Base-by-base conservation (phyloP, 2,113 vertebrate species). In the Sigmodon hispidus region DNA sequence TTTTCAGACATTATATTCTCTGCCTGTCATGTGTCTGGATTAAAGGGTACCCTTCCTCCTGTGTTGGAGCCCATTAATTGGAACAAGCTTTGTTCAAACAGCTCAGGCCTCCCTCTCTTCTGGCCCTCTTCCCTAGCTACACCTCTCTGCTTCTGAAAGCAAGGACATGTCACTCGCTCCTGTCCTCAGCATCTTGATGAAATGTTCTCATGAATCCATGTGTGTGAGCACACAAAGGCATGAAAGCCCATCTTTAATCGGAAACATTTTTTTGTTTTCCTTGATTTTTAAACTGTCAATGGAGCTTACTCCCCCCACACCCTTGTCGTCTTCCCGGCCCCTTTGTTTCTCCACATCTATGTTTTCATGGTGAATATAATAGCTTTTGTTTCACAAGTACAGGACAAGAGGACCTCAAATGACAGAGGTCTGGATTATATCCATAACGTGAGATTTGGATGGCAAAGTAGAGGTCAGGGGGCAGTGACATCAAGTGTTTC, bases 321-420 rank as follows among this genome's bases (percentile, higher is more conserved):
- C 84, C 95, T 98, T 96, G 97, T 89, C 97, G 96, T 89, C 92
- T 76, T 97, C 96, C 70, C 73, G 96, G 96, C 59, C 9, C 97
- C 96, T 98, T 98, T 98, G 96, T 98, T 97, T 98, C 95, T 97
- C 95, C 48, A 1, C 94, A 95, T 95, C 96, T 89, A 31, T 81
- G 97, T 97, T 98, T 98, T 98, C 98, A 98, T 89, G 96, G 95
- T n/a, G n/a, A 96, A 89, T 79, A 98, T 97, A 99, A 98, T 98
- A 98, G 98, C 97, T 98, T 98, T 99, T 98, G 98, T 98, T 98
- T 99, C 98, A 98, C 98, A 98, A 98, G 98, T 97, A 93, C 95
- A 97, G 97, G 98, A 98, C 97, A 97, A 98, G 96, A 98, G 98
- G 96, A 98, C 97, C 97, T 97, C 73, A 87, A 97, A 98, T 97